Base-by-base conservation (phyloP, 2,797 vertebrate species). In the Sebastes iracundus region DNA sequence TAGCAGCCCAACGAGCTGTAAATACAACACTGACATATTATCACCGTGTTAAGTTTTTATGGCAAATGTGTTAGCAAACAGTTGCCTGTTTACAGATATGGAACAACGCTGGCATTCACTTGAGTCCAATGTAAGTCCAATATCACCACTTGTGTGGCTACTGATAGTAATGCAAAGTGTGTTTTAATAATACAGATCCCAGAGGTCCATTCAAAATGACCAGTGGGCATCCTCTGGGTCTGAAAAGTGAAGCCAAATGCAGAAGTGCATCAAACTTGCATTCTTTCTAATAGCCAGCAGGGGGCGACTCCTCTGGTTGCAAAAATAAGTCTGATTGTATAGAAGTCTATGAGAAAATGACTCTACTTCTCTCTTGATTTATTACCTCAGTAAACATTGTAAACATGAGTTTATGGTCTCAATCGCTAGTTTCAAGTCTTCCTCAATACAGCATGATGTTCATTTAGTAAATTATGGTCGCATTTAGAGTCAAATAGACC, bases 121-220 rank as follows among this genome's bases (percentile, higher is more conserved):
- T 56, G 38, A 75, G 60, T 79, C 56, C 62, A 30, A 60, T 59
- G 13, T 16, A 62, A 32, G n/a, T 69, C 62, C 55, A 52, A 10
- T 20, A 16, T 3, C 18, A 8, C 68, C 20, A 35, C 22, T 32
- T 64, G 77, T 58, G 77, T 81, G 52, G 49, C 66, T 62, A 77
- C 33, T 38, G 62, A 52, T 32, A 66, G 52, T 66, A 72, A 69
- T 14, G 53, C 16, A 64, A 73, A 84, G 52, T 63, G 22, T 0
- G 35, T 71, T 81, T 79, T 25, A 80, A n/a, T 72, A 56, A 72
- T 18, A 56, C 63, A 67, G 28, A 60, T 77, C 72, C 76, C 62
- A 73, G 42, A 23, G 49, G 79, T 67, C 23, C 6, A 13, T 63
- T 71, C 4, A 18, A 81, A 82, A 64, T 73, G 70, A 79, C 56